Base-by-base conservation (phyloP, 2,113 vertebrate species). In the Numida meleagris region DNA sequence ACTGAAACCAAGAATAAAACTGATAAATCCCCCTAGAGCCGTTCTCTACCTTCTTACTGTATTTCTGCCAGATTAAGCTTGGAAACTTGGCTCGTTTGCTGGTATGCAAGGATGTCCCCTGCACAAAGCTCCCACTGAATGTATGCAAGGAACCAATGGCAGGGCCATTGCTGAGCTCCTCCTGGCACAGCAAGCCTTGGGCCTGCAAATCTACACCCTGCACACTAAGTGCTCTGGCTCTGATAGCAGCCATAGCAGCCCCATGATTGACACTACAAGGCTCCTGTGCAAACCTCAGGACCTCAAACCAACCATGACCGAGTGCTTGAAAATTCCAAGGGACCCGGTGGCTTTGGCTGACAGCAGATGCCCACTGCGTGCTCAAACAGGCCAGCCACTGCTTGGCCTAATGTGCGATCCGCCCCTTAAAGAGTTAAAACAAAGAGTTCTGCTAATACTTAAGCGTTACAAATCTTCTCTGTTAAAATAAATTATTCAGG, bases 401-500 rank as follows among this genome's bases (percentile, higher is more conserved):
- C 34, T 55, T 59, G 27, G 51, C 82, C 79, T 46, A 59, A 71
- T 29, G 23, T 80, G 19, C 29, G 38, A 81, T 58, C n/a, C 0
- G 0, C 48, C 62, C 25, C 71, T 20, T 12, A 14, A 84, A 73
- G 91, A 65, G 86, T 87, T 93, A 90, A 93, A 92, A 67, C 0
- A 0, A 74, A 71, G 45, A 45, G 53, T 70, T 85, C 80, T n/a
- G 55, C 68, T 86, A 74, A 51, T 18, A 31, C 67, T 79, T 67
- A 84, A 83, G 59, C 9, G 5, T 74, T 79, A 90, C 89, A 94
- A 72, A 86, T 90, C 86, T 81, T 68, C 34, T 42, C 83, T 68
- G 91, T 59, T 66, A 48, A 85, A 93, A 90, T 95, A 93, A 91
- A 95, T 94, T 88, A 96, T 96, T 95, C 89, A 95, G 90, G 93